These are phyloP conservation scores for Apodemia duryi DNA, from an alignment of 2,888 invertebrate genomes.

Conservation along the genomic window DNA sequence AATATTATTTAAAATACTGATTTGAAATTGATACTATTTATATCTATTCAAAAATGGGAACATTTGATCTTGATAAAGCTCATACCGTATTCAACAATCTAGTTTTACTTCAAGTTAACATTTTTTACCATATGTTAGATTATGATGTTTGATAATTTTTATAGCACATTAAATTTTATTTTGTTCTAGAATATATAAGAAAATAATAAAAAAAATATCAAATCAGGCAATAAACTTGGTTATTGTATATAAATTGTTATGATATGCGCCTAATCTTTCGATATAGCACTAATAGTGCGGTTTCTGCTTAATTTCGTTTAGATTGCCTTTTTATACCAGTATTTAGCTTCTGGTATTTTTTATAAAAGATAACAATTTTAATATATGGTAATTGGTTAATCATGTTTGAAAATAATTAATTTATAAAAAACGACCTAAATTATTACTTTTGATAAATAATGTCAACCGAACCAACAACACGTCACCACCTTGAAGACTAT, in stretches of 20 bases:
- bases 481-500: not conserved
- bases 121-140: constrained; percentile 9
- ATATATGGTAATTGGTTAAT: not conserved
- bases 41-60: constrained; percentile 2
- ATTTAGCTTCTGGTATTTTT: not conserved
- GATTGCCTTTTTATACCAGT: not conserved
- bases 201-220: constrained; percentile 2
- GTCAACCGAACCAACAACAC: not conserved
- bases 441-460: not conserved
- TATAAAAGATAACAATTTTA: not conserved
- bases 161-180: constrained; percentile 6
- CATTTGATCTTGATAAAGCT: constrained; percentile 12
- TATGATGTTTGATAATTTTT: constrained; percentile 13
- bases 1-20: constrained; percentile 6
- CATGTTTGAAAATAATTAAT: not conserved
- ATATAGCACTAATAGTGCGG: not conserved
- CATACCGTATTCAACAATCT: constrained; percentile 13
- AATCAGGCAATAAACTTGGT: not conserved
- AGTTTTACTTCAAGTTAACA: constrained; percentile 5
- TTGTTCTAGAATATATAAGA: constrained; percentile 7
- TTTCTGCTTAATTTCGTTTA: not conserved
- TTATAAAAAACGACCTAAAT: not conserved
- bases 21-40: constrained; percentile 6
- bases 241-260: not conserved
- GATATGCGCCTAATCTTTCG: not conserved